These are phyloP conservation scores for Kryptolebias ocellatus DNA, from an alignment of 2,797 vertebrate species.

Conservation along the genomic window DNA sequence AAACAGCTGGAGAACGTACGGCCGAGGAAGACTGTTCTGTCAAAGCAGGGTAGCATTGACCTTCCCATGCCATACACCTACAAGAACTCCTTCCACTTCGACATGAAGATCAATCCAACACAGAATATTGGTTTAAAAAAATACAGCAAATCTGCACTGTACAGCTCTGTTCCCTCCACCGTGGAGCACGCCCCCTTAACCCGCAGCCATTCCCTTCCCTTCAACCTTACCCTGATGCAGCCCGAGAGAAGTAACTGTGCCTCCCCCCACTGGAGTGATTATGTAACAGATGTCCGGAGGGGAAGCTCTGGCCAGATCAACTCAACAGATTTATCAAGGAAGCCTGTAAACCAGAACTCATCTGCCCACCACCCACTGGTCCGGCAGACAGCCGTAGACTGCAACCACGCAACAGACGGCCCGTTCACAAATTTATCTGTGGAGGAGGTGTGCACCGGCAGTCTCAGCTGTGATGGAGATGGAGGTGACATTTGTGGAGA, in stretches of 20 bases:
- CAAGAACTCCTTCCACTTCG: constrained; percentile 98
- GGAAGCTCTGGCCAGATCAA: constrained; percentile 72
- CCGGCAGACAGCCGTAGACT: constrained; percentile 92
- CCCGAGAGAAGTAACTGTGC: constrained; percentile 56
- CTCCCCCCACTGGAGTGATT: constrained; percentile 62
- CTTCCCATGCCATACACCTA: constrained; percentile 95
- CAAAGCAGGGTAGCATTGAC: constrained; percentile 97
- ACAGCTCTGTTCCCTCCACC: constrained; percentile 86
- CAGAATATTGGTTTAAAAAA: constrained; percentile 71
- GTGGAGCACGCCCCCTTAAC: constrained; percentile 85
- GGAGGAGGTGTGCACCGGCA: constrained; percentile 73
- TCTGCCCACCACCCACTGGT: constrained; percentile 90
- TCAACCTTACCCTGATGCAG: constrained; percentile 78
- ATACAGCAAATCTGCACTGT: constrained; percentile 79
- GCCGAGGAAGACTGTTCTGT: constrained; percentile 92
- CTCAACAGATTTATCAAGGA: constrained; percentile 70
- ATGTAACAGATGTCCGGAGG: constrained; percentile 63
- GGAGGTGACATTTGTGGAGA: constrained; percentile 66
- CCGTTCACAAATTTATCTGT: constrained; percentile 59
- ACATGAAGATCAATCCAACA: constrained; percentile 86
- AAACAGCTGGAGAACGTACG: constrained; percentile 90
- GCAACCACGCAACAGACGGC: constrained; percentile 78
- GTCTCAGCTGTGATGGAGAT: constrained; percentile 69
- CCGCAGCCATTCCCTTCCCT: constrained; percentile 93
- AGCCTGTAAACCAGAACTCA: constrained; percentile 80